Evolutionary conservation across 2,113 vertebrate genomes (phyloP).

Genomic region (Epinephelus lanceolatus): DNA sequence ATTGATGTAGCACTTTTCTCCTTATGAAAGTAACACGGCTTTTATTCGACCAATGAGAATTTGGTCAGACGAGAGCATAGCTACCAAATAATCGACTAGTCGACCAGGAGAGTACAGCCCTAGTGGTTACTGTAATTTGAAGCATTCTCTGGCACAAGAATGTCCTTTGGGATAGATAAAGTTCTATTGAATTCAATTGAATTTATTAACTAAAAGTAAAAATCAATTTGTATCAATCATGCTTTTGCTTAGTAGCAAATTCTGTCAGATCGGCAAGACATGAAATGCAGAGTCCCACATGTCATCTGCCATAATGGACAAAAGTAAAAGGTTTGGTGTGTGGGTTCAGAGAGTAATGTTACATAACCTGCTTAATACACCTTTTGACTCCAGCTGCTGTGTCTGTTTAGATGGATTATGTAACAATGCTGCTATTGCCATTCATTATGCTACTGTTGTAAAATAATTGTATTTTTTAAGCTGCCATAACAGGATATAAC

Average conservation of each 20-base stretch:
- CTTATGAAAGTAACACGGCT: too few species aligned
- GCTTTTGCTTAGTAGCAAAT: not conserved
- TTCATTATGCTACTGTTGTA: not conserved
- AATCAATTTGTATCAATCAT: not conserved
- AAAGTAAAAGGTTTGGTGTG: not conserved
- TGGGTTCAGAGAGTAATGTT: not conserved
- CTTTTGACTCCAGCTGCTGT: not conserved
- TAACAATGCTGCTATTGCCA: not conserved
- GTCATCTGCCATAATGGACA: not conserved
- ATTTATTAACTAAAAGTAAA: too few species aligned
- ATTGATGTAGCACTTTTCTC: too few species aligned
- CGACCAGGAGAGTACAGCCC: too few species aligned
- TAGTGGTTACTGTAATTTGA: too few species aligned
- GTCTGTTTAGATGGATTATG: not conserved
- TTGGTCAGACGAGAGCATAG: too few species aligned
- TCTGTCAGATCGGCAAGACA: not conserved
- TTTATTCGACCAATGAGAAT: too few species aligned
- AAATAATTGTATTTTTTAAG: not conserved
- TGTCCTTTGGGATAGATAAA: too few species aligned
- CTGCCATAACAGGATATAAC: not conserved
- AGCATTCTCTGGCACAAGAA: too few species aligned
- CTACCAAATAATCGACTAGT: too few species aligned
- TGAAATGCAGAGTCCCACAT: not conserved
- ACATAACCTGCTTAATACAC: slow-evolving; percentile 12
- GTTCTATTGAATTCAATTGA: too few species aligned